Percentiles rank a stretch among this genome's conserved stretches.
Conservation (phyloP, 2,113 vertebrate species). For the Zosterops hypoxanthus region DNA sequence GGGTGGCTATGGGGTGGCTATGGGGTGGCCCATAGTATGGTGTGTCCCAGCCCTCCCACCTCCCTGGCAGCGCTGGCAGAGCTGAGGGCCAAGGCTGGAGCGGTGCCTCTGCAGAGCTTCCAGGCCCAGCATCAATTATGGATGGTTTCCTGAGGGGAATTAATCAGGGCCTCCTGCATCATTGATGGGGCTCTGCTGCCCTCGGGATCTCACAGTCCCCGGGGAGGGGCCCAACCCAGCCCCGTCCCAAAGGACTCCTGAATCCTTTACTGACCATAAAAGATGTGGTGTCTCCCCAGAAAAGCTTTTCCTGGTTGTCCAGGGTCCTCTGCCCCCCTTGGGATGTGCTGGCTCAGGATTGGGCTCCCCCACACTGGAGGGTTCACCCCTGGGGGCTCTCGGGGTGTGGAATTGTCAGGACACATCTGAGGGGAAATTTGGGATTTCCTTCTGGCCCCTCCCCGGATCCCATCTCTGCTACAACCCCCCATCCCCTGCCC, state of each 20-base stretch:
- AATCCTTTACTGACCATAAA: rapidly evolving
- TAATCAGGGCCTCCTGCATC: conserved; percentile 14
- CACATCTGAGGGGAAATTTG: background rate
- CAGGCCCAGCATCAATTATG: background rate
- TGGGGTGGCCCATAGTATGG: no score
- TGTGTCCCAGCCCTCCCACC: no score
- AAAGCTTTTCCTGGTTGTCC: rapidly evolving
- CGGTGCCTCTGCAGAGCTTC: background rate
- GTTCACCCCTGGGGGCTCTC: background rate
- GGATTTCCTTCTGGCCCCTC: background rate
- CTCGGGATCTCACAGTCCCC: rapidly evolving
- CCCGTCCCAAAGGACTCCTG: background rate
- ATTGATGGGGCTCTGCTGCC: background rate
- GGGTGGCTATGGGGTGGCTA: no score
- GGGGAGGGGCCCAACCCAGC: background rate
- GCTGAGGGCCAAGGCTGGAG: no score
- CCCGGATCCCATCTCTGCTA: background rate
- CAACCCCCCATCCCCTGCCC: background rate
- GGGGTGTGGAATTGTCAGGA: background rate
- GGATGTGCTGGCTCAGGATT: background rate
- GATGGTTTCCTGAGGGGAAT: background rate
- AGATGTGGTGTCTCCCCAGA: rapidly evolving
- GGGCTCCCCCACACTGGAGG: background rate
- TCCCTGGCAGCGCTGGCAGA: no score
- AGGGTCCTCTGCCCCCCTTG: background rate